Base-by-base conservation (phyloP, 1,140 invertebrate genomes). In the Bactericera cockerelli region DNA sequence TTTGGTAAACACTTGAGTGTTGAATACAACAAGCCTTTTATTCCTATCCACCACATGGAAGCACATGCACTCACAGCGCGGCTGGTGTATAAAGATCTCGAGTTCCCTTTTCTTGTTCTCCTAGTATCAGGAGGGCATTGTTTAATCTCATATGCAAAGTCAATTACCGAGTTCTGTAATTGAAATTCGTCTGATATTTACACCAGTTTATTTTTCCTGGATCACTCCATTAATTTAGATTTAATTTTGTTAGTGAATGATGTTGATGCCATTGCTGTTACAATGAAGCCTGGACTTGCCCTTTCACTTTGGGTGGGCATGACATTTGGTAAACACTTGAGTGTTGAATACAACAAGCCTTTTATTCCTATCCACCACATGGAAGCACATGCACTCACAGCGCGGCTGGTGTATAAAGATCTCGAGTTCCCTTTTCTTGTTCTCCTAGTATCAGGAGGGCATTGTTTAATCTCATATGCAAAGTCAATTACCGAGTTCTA, bases 11-110 rank as follows among this genome's bases (percentile, higher is more conserved):
- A 86, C 67, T 68, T 98, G 24, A 80, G 82, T 24, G 74, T 75
- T 62, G 71, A 75, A 57, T 77, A 78, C 63, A 77, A 80, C 0
- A 91, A 92, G 71, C 89, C 91, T 3, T 75, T 98, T 63, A 91
- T 98, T 68, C 92, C 93, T 0, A 88, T 98, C 65, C 94, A 98
- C 77, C 95, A 98, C 65, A 98, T 98, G 94, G 84, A 98, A 79
- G 94, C 94, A 8, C 95, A 98, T 79, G 93, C 94, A n/a, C 71
- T 98, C 57, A 93, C 86, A 21, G 81, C 79, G 14, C 76, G 93
- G 68, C 84, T 96, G 78, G 69, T 75, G 1, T 64, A 81, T 60
- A 72, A 77, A 74, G 79, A 62, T 31, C 49, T 97, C 53, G 71
- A 83, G 56, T 97, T 91, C 77, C 95, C 95, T 54, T 98, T 88